Base-by-base conservation (phyloP, 2,797 vertebrate species). In the Tangara arthus region DNA sequence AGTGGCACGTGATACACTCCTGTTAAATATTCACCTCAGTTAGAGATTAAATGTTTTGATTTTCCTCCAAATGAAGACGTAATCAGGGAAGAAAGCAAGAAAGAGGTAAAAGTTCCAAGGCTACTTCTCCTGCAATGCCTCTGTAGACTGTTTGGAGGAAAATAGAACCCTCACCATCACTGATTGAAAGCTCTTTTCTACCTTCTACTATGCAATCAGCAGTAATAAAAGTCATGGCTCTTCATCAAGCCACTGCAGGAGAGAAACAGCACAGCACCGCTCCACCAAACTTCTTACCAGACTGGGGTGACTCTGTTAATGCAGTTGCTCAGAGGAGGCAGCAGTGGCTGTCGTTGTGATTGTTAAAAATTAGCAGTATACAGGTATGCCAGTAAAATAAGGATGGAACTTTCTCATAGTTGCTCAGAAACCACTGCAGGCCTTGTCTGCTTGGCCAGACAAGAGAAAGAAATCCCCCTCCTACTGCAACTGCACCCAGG, bases 11-110 rank as follows among this genome's bases (percentile, higher is more conserved):
- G 27, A 76, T 8, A 82, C 16, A 21, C 11, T 41, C 47, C 50
- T 50, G 55, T 55, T 89, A 86, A 88, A 93, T 49, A 79, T n/a
- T 76, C n/a, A 88, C 34, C 35, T 84, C 39, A 41, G 56, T 41
- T 20, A 55, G 20, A 84, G 30, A 35, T 65, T 34, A 64, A 71
- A 57, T 8, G 24, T 18, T 90, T 83, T 23, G 4, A 22, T 23
- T 72, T 79, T 52, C 24, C 73, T 87, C 87, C 47, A 84, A 73
- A 86, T 46, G 27, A 76, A 90, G 34, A 21, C 26, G 6, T 26
- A 73, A 46, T 28, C 52, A 57, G 13, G 6, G 26, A 5, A 81
- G n/a, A 68, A 86, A 59, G 10, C n/a, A 27, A 30, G 15, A 34
- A 81, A 49, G 23, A 61, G 9, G 21, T 6, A 59, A 81, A 69